Evolutionary conservation across 2,797 vertebrate genomes (phyloP), one percentile per base, ranked within the genome.

Genomic region (Sylvia borin): DNA sequence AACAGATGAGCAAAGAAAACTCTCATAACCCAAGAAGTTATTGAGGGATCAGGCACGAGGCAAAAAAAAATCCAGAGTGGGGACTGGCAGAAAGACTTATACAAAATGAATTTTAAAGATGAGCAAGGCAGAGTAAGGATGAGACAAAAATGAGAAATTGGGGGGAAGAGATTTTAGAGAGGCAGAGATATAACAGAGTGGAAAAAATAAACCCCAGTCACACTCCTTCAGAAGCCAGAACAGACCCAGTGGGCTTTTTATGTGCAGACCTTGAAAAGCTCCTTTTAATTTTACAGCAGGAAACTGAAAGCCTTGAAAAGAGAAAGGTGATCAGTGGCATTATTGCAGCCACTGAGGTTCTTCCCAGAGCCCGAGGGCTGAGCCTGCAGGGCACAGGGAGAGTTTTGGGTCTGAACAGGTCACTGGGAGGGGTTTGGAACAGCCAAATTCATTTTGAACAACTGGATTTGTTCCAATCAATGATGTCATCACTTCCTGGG

Each of bases 91-190:
- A 77, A 87, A 73, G 58, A 70, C 9, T 94, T 87, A 29, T 21
- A 81, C 51, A 36, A 96, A 95, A 90, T 15, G 25, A 87, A 38
- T 67, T 85, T 66, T 93, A 95, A 94, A 91, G 73, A 24, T 70
- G 75, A 57, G 18, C 45, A 51, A 93, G 73, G 77, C 31, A 68
- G 45, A 64, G 45, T 40, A n/a, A 89, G 27, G 61, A 51, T 50
- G 66, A 86, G 53, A 84, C 40, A 92, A 92, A 88, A 80, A 64
- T 42, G 58, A 88, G 54, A 94, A 51, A 79, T 1, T 74, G 68
- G 29, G 73, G 34, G 20, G n/a, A 66, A 55, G n/a, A 66, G 67
- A 47, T 80, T 85, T 66, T 66, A 25, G 64, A 90, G 84, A 45
- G 29, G 80, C 27, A 58, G 38, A 76, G 57, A 43, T 58, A 25